Conservation (phyloP, 2,797 vertebrate genomes). For the Streptopelia turtur region DNA sequence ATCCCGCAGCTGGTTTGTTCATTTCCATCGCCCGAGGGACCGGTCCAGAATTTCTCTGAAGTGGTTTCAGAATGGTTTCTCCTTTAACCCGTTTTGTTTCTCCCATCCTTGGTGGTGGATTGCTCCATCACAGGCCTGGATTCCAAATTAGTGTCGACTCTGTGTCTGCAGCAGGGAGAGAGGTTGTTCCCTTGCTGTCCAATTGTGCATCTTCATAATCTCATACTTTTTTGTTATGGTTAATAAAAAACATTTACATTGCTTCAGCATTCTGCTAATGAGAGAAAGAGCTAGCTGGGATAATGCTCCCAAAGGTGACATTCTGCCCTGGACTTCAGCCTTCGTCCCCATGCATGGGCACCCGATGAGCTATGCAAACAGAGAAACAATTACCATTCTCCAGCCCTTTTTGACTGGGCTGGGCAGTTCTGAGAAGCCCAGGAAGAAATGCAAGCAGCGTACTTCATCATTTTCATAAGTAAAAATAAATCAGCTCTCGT, state of each 20-base stretch:
- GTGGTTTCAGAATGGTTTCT: constrained; percentile 4
- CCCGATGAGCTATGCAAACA: neutral
- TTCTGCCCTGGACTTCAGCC: neutral
- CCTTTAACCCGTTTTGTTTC: constrained; percentile 22
- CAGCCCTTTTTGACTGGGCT: neutral
- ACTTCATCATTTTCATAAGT: neutral
- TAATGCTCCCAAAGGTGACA: neutral
- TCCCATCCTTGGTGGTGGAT: neutral
- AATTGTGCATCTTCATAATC: neutral
- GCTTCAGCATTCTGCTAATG: neutral
- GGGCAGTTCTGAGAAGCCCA: neutral
- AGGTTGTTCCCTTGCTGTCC: neutral
- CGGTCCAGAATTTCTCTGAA: constrained; percentile 1
- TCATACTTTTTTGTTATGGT: neutral
- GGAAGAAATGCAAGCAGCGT: neutral
- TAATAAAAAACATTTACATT: neutral
- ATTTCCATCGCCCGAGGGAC: constrained; percentile 10
- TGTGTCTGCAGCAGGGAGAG: neutral
- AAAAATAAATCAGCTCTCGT: neutral
- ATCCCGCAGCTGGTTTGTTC: constrained; percentile 23
- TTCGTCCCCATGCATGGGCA: neutral
- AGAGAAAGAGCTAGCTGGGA: neutral
- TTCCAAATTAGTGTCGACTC: neutral
- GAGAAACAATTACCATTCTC: constrained; percentile 1
- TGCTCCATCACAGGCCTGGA: neutral